phyloP scores from a whole-genome alignment of 2,888 invertebrate species.

The Dione juno region DNA sequence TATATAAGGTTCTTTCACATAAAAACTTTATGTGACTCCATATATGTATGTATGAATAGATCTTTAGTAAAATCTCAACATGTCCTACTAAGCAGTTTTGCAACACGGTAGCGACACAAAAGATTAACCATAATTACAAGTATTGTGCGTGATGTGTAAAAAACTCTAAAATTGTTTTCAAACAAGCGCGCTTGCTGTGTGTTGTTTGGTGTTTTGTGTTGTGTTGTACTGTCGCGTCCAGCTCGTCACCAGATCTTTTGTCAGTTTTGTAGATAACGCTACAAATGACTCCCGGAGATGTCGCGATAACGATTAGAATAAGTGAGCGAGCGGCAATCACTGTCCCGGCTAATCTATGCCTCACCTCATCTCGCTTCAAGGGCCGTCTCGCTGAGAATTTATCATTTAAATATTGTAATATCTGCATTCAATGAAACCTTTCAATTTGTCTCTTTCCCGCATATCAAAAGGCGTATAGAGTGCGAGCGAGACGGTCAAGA shows the following conservation, averaged over 20 bases:
- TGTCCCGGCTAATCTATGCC: conserved; percentile 34
- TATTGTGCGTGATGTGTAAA: background rate
- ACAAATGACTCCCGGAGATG: conserved; percentile 35
- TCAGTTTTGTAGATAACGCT: conserved; percentile 24
- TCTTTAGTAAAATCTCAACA: too few relatives aligned
- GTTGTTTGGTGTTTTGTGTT: background rate
- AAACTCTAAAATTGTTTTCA: conserved; percentile 8
- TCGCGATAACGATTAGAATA: conserved; percentile 35
- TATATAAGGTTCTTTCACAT: background rate
- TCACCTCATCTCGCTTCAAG: conserved; percentile 43
- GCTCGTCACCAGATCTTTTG: conserved; percentile 22
- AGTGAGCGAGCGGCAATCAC: conserved; percentile 32
- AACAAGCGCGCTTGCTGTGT: conserved; percentile 8
- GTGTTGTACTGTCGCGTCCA: conserved; percentile 14
- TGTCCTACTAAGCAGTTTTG: background rate
- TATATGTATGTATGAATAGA: too few relatives aligned
- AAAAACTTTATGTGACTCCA: too few relatives aligned
- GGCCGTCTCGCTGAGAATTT: conserved; percentile 44
- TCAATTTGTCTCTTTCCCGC: conserved; percentile 45
- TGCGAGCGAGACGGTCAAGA: conserved; percentile 54
- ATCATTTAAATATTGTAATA: conserved; percentile 54
- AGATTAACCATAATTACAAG: background rate
- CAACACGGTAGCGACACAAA: background rate
- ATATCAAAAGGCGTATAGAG: conserved; percentile 29
- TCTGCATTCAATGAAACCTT: conserved; percentile 37